A percentile compares a stretch with the other conserved stretches of the same genome.
Evolutionary conservation across 2,797 vertebrate genomes (phyloP).

Genomic region (Rhabdophis nuchalis): DNA sequence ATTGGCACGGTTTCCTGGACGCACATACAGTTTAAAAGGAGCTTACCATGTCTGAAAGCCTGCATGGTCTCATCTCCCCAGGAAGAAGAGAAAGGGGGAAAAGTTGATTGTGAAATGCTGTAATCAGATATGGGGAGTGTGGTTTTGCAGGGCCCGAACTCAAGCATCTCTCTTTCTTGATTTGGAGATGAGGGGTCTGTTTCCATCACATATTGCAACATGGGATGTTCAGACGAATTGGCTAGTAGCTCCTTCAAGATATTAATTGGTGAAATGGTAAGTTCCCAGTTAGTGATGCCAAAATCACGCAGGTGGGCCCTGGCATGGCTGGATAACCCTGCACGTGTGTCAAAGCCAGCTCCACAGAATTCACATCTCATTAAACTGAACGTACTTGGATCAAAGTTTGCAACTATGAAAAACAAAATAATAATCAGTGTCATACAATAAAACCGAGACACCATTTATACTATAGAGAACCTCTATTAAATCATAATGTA

Average conservation of each 20-base stretch:
- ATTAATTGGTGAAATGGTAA: slow-evolving; percentile 93
- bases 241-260: slow-evolving; percentile 91
- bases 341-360: slow-evolving; percentile 91
- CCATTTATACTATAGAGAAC: background rate
- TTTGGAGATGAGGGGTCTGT: slow-evolving; percentile 64
- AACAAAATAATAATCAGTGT: slow-evolving; percentile 38
- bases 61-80: slow-evolving; percentile 65
- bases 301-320: slow-evolving; percentile 93
- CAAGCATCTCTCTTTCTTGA: slow-evolving; percentile 57
- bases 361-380: slow-evolving; percentile 98
- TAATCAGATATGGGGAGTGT: slow-evolving; percentile 44
- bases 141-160: slow-evolving; percentile 51
- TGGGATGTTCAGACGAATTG: slow-evolving; percentile 82
- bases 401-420: slow-evolving; percentile 90
- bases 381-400: slow-evolving; percentile 93
- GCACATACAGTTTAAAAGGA: rapidly evolving
- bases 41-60: slow-evolving; percentile 70
- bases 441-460: background rate
- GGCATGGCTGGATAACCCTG: slow-evolving; percentile 93
- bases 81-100: slow-evolving; percentile 61
- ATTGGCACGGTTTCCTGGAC: background rate
- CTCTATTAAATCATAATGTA: no score
- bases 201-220: slow-evolving; percentile 74
- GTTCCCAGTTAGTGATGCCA: slow-evolving; percentile 96
- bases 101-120: slow-evolving; percentile 55